phyloP scores from a whole-genome alignment of 2,888 invertebrate species.

The Noctua fimbriata region DNA sequence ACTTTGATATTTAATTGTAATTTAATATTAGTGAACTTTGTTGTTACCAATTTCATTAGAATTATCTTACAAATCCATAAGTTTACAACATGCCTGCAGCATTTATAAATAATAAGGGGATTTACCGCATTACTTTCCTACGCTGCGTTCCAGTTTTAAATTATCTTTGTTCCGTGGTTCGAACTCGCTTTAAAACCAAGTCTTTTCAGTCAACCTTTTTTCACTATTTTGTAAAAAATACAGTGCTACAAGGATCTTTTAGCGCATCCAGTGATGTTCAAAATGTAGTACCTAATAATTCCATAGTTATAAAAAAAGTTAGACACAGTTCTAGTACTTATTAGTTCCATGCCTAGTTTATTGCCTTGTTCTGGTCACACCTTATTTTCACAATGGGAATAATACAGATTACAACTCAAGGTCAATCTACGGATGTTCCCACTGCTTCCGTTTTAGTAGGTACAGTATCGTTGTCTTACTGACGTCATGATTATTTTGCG shows the following conservation, averaged over 20 bases:
- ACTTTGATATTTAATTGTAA: too few relatives aligned
- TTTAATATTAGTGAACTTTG: too few relatives aligned
- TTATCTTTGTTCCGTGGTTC: background rate
- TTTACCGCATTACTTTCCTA: conserved; percentile 18
- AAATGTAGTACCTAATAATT: background rate
- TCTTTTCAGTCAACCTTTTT: background rate
- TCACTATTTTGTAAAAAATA: background rate
- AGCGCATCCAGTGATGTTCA: background rate
- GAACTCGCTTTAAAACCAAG: background rate
- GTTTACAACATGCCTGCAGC: conserved; percentile 32
- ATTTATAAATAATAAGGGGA: conserved; percentile 8
- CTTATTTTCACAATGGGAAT: background rate
- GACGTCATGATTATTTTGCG: background rate
- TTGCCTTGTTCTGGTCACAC: background rate
- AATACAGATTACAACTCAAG: background rate
- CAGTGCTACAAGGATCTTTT: background rate
- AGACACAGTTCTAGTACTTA: background rate
- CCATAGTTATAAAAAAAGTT: background rate
- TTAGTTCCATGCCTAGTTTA: background rate
- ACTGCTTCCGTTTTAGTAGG: background rate
- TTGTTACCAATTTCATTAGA: too few relatives aligned
- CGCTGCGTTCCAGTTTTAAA: background rate
- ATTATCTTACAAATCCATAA: background rate
- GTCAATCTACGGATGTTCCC: background rate
- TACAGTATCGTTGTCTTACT: background rate